These are phyloP conservation scores for Hemicrepidius hirtus DNA, from an alignment of 2,888 invertebrate genomes.

Conservation along the genomic window DNA sequence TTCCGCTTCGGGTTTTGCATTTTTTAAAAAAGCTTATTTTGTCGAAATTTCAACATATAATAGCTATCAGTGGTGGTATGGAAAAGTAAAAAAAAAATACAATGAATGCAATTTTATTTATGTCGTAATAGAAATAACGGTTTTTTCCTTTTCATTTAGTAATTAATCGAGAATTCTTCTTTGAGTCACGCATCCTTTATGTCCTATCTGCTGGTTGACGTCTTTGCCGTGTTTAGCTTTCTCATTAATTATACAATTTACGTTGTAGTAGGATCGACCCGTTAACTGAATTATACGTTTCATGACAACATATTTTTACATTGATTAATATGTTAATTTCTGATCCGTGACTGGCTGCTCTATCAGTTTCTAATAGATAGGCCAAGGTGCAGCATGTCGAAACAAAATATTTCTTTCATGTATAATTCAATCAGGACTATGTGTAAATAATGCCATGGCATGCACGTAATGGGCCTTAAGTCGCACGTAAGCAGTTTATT, in stretches of 20 bases:
- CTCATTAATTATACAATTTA: constrained; percentile 33
- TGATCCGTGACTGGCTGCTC: constrained; percentile 31
- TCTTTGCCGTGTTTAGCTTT: constrained; percentile 15
- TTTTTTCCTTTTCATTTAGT: background rate
- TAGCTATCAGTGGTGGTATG: too few relatives aligned
- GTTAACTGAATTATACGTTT: constrained; percentile 36
- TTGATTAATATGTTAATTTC: constrained; percentile 43
- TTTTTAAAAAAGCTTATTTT: too few relatives aligned
- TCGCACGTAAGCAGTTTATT: constrained; percentile 39
- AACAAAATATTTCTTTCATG: constrained; percentile 38
- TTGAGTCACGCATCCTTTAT: constrained; percentile 4
- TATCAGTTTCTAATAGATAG: constrained; percentile 31
- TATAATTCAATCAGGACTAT: constrained; percentile 39
- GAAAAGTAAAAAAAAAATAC: too few relatives aligned
- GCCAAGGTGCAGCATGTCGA: constrained; percentile 35
- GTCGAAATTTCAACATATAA: too few relatives aligned
- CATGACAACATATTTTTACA: constrained; percentile 35
- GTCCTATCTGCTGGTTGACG: background rate
- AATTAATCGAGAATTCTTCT: background rate
- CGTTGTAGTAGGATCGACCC: constrained; percentile 10
- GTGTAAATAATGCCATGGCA: constrained; percentile 44
- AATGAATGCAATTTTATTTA: too few relatives aligned
- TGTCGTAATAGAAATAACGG: too few relatives aligned
- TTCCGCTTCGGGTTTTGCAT: too few relatives aligned
- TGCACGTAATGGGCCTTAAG: constrained; percentile 42